Conservation (phyloP, 2,113 vertebrate species). For the Alethe diademata region DNA sequence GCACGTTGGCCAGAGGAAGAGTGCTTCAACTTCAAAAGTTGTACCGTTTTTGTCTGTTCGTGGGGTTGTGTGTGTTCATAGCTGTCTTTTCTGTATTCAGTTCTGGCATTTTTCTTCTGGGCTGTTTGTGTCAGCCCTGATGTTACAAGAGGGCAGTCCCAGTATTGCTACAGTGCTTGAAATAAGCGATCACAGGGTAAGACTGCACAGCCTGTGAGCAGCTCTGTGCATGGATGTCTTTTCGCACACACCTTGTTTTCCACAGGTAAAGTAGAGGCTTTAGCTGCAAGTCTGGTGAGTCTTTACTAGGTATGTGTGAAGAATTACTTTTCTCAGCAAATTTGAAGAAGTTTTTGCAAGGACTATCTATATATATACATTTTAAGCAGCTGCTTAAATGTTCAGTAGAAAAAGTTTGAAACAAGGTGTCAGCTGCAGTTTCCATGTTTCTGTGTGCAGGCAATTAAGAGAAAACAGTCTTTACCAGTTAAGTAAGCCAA, state of each 20-base stretch:
- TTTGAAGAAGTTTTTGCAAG: not conserved
- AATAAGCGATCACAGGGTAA: not conserved
- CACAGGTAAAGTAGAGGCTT: not conserved
- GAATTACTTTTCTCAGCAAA: not conserved
- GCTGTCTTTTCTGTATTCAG: not conserved
- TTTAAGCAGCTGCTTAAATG: not conserved
- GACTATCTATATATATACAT: not conserved
- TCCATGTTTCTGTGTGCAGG: not conserved
- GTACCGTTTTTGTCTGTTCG: fast-evolving
- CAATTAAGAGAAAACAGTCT: not conserved
- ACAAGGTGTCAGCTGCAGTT: not conserved
- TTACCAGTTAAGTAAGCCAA: not conserved
- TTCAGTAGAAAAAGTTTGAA: not conserved
- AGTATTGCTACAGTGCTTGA: not conserved
- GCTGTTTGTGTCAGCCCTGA: not conserved
- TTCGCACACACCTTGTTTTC: not conserved
- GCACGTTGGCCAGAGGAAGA: not conserved
- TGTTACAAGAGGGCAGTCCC: not conserved
- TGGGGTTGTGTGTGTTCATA: not conserved
- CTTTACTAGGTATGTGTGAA: not conserved
- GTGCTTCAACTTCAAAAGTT: not conserved
- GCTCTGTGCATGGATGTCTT: not conserved
- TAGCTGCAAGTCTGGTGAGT: not conserved
- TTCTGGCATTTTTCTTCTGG: not conserved
- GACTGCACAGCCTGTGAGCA: not conserved